These are phyloP conservation scores for Prunella strophiata DNA, from an alignment of 2,797 vertebrate genomes.

Conservation along the genomic window DNA sequence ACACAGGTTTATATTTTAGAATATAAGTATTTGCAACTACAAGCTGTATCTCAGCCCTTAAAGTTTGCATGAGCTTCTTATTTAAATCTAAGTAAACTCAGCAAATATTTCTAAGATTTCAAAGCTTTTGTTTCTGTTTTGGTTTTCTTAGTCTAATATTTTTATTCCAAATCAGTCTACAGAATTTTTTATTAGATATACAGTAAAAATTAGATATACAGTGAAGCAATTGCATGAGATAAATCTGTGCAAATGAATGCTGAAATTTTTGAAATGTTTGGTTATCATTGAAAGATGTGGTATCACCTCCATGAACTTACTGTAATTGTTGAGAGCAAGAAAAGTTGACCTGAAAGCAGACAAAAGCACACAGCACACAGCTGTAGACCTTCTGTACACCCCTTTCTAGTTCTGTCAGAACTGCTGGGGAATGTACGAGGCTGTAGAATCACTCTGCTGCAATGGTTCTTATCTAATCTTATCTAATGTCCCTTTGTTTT, in stretches of 20 bases:
- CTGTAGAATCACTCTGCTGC: neutral
- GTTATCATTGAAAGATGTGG: accelerated
- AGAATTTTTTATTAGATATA: neutral
- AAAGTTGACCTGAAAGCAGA: neutral
- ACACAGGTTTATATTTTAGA: neutral
- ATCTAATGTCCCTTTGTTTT: neutral
- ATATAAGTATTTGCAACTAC: neutral
- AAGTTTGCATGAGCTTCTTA: neutral
- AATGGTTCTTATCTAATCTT: neutral
- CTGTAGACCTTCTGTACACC: neutral
- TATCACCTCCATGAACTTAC: neutral
- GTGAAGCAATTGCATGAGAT: neutral
- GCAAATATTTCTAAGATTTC: neutral
- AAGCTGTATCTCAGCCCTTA: neutral
- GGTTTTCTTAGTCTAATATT: neutral
- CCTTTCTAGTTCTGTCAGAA: neutral
- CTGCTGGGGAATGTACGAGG: neutral
- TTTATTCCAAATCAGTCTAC: neutral
- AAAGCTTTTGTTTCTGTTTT: neutral
- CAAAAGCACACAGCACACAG: neutral
- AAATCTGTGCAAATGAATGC: neutral
- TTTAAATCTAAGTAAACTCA: neutral
- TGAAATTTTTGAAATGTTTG: neutral
- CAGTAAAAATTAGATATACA: neutral
- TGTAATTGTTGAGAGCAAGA: neutral